Base-by-base conservation (phyloP, 2,113 vertebrate genomes). In the Hystrix cristata region DNA sequence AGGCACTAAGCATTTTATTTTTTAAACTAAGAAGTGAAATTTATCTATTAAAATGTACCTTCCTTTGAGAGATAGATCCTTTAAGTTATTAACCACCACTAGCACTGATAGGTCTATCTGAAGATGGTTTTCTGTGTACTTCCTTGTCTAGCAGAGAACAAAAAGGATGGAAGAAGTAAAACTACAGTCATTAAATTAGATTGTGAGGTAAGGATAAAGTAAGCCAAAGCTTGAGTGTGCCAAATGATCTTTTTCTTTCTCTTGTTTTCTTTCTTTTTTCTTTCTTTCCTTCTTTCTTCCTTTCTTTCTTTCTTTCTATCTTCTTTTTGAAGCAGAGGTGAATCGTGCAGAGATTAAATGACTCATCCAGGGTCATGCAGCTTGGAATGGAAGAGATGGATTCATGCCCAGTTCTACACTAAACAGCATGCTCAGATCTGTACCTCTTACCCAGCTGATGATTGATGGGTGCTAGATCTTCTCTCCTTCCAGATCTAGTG, bases 1-100 rank as follows among this genome's bases (percentile, higher is more conserved):
- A 86, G 55, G 27, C 53, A 89, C 18, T 29, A 67, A 55, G 60
- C n/a, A 57, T 29, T 72, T 67, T 93, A 79, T 57, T 74, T 94
- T 92, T 76, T 82, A 46, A 97, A 88, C 64, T 94, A 82, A 91
- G 95, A 95, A 87, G 90, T 64, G 65, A 31, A 93, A 92, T 93
- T 96, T 93, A 91, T 34, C n/a, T 92, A 93, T 89, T 78, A 96
- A 96, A 96, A 96, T 87, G 87, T 48, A 95, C 95, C 78, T 94
- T 62, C 16, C 86, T 94, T 81, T 97, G 91, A 88, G 59, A 90
- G 15, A 27, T 60, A 90, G 90, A 81, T 62, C 16, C 78, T 59
- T 85, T 93, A 96, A 84, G 89, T 88, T 74, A 95, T 81, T 93
- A 95, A 85, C 65, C 91, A 72, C 95, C 53, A 88, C 90, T 86